phyloP scores from a whole-genome alignment of 2,797 vertebrate species.

The Enteromius anoplus region DNA sequence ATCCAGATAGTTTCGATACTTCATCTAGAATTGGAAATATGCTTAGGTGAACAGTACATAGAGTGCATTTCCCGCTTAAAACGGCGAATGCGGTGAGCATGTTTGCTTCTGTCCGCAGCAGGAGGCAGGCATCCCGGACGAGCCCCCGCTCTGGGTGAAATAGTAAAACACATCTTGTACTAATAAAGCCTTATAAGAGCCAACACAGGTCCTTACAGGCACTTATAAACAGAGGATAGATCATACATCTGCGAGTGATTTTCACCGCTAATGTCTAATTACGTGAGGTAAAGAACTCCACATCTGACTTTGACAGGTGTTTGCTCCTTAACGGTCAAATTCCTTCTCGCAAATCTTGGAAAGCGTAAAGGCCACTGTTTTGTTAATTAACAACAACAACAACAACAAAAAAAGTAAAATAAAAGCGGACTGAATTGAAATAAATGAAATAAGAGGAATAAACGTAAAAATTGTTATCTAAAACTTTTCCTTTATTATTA shows the following conservation, averaged over 20 bases:
- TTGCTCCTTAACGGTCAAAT: neutral
- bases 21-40: neutral
- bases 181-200: conserved; percentile 38
- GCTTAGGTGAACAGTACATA: neutral
- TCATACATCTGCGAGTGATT: conserved; percentile 12
- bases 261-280: conserved; percentile 28
- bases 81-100: neutral
- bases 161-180: conserved; percentile 40
- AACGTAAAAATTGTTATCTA: neutral
- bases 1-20: neutral
- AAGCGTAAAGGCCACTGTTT: neutral
- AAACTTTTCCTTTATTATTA: neutral
- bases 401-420: too few species aligned
- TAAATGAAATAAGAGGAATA: neutral
- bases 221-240: conserved; percentile 26
- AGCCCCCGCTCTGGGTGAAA: conserved; percentile 1
- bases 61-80: neutral
- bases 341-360: neutral
- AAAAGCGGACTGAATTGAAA: neutral
- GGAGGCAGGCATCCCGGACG: conserved; percentile 5
- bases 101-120: conserved; percentile 39
- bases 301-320: conserved; percentile 38
- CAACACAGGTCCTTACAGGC: conserved; percentile 15
- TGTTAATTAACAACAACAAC: neutral
- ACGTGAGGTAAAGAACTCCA: neutral